Percentiles rank a stretch among this genome's conserved stretches.
Conservation (phyloP, 2,797 vertebrate genomes). For the Gambusia yucatana region DNA sequence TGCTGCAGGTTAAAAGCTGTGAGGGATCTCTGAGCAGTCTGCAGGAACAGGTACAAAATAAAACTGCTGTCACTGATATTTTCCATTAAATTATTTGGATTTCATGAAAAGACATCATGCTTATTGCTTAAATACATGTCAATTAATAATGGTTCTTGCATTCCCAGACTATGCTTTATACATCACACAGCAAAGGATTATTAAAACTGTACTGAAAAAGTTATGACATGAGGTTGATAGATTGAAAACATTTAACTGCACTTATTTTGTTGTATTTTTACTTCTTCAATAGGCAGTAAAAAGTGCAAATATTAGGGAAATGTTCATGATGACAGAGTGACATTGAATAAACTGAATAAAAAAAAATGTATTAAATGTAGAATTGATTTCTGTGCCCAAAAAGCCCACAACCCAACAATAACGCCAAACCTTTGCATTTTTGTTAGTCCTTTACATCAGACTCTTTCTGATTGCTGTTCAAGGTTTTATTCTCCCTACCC, state of each 20-base stretch:
- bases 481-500: not conserved
- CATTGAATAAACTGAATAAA: not conserved
- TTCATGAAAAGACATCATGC: not conserved
- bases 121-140: no score
- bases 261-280: not conserved
- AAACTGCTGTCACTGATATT: no score
- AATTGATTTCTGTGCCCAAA: not conserved
- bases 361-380: not conserved
- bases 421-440: not conserved
- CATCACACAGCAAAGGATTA: not conserved
- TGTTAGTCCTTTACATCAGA: not conserved
- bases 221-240: not conserved
- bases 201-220: not conserved
- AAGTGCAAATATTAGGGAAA: not conserved
- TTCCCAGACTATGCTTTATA: not conserved
- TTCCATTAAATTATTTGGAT: not conserved
- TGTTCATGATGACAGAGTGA: not conserved
- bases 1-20: slow-evolving; percentile 52
- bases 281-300: not conserved
- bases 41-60: slow-evolving; percentile 52
- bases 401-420: not conserved
- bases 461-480: not conserved
- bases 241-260: no score
- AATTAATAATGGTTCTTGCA: not conserved
- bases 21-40: slow-evolving; percentile 19